phyloP scores from a whole-genome alignment of 2,888 invertebrate species.

The Drosophila suboccidentalis region DNA sequence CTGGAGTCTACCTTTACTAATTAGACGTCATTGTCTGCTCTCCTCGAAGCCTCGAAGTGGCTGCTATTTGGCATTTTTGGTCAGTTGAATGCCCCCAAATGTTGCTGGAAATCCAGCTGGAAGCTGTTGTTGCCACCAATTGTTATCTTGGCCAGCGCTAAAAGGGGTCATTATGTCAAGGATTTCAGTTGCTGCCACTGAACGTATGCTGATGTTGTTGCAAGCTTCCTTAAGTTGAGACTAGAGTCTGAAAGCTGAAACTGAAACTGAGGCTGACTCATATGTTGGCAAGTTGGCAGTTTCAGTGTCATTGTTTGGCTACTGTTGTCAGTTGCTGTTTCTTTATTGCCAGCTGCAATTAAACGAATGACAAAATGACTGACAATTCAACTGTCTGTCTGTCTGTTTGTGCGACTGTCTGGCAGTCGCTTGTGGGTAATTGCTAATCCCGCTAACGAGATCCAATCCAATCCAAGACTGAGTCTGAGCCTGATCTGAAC shows the following conservation, averaged over 20 bases:
- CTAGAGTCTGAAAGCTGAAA: not conserved
- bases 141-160: conserved; percentile 72
- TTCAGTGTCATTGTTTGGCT: conserved; percentile 44
- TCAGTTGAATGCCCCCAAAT: conserved; percentile 36
- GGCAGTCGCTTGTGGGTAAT: conserved; percentile 69
- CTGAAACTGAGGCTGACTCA: conserved; percentile 48
- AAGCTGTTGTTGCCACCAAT: conserved; percentile 40
- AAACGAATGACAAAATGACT: conserved; percentile 79
- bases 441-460: conserved; percentile 80
- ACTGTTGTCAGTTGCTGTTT: conserved; percentile 35
- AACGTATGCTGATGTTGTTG: conserved; percentile 32
- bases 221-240: conserved; percentile 61
- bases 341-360: conserved; percentile 71
- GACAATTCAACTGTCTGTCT: conserved; percentile 64
- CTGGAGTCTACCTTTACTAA: conserved; percentile 56
- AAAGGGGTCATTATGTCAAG: conserved; percentile 83
- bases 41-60: conserved; percentile 19
- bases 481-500: conserved; percentile 12
- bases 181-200: conserved; percentile 64
- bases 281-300: conserved; percentile 45
- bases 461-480: conserved; percentile 29
- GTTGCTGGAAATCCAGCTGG: conserved; percentile 31
- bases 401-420: conserved; percentile 34
- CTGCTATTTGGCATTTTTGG: conserved; percentile 56
- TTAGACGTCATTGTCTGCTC: conserved; percentile 78